These are phyloP conservation scores for Parazoanthus swiftii DNA, from an alignment of 92 coral and sea anemone genomes.

Conservation along the genomic window DNA sequence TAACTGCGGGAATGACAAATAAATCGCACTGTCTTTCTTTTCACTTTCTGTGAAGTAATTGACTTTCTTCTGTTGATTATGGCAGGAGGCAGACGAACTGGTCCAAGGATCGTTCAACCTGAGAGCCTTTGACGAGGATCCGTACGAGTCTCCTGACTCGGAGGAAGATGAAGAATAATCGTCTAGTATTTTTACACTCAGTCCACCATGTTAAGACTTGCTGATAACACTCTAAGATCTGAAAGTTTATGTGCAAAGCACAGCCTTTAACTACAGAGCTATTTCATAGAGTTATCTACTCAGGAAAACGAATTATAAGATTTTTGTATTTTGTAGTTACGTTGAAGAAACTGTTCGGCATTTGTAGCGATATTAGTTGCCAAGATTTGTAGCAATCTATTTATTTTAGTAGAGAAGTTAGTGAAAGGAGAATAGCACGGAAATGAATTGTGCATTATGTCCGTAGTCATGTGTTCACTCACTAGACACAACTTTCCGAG, in stretches of 20 bases:
- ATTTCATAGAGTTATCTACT: background rate
- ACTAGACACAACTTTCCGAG: background rate
- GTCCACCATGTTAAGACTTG: background rate
- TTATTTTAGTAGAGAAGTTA: slow-evolving; percentile 12
- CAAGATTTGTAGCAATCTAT: background rate
- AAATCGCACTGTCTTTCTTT: too few species aligned
- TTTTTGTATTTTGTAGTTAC: slow-evolving; percentile 5
- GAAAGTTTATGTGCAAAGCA: slow-evolving; percentile 27
- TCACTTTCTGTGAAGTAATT: too few species aligned
- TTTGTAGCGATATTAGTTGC: background rate
- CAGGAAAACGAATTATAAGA: background rate
- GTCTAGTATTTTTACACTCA: background rate
- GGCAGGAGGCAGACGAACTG: slow-evolving; percentile 86
- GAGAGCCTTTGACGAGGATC: slow-evolving; percentile 82
- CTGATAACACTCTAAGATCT: background rate
- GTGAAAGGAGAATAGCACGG: background rate
- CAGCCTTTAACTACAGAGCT: slow-evolving; percentile 3
- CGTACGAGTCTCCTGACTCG: slow-evolving; percentile 85
- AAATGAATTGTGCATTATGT: background rate
- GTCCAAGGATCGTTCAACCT: slow-evolving; percentile 87
- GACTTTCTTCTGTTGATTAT: background rate
- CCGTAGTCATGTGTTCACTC: background rate
- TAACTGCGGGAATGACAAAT: too few species aligned
- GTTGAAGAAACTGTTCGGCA: background rate
- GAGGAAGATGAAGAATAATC: slow-evolving; percentile 67